Evolutionary conservation across 2,888 invertebrate genomes (phyloP).

Genomic region (Megalurothrips usitatus): DNA sequence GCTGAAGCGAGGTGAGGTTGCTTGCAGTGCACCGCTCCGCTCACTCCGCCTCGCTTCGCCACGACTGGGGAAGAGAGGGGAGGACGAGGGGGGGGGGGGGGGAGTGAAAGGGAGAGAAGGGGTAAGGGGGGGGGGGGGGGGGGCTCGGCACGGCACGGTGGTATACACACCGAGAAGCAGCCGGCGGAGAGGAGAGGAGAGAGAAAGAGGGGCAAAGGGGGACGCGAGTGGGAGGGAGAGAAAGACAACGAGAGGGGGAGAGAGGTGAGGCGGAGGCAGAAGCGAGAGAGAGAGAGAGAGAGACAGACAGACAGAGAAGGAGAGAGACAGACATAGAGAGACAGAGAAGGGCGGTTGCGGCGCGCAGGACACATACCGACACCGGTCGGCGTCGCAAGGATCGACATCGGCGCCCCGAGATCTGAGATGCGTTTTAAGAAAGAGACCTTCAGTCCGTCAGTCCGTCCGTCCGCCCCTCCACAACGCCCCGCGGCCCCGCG

Average conservation of each 20-base stretch:
- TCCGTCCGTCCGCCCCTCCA: no score
- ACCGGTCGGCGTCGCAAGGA: no score
- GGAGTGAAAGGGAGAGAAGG: neutral
- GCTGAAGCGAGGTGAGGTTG: no score
- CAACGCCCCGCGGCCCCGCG: no score
- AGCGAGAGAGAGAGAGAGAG: neutral
- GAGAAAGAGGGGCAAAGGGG: conserved; percentile 28
- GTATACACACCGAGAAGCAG: conserved; percentile 30
- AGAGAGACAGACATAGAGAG: neutral
- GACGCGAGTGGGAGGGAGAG: neutral
- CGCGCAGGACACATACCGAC: no score
- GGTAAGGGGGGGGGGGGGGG: conserved; percentile 1
- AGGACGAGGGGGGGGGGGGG: neutral
- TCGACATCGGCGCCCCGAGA: no score
- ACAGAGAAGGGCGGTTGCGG: neutral
- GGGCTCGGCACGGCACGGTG: neutral
- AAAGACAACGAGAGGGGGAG: conserved; percentile 6
- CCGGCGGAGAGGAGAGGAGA: conserved; percentile 1
- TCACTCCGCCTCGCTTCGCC: no score
- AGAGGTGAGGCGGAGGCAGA: neutral
- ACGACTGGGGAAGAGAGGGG: neutral
- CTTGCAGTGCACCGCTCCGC: no score
- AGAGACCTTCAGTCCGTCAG: no score
- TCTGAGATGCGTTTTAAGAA: no score
- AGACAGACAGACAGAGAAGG: neutral